Conservation (phyloP, 2,797 vertebrate genomes). For the Dendrocincla tyrannina region DNA sequence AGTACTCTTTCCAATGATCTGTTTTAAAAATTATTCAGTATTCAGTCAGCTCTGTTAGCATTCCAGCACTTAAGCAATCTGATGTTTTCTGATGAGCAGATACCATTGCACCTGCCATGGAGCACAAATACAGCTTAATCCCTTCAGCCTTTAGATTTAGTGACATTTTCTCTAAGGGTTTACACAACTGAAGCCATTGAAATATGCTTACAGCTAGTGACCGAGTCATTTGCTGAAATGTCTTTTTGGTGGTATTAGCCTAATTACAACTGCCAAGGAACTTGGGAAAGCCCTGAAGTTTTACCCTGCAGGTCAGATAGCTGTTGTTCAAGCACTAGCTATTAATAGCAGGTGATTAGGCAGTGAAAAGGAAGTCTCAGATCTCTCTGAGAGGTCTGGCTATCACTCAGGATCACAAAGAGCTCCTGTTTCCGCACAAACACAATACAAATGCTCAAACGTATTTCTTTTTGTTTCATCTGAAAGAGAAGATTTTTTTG, state of each 20-base stretch:
- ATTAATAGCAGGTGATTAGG: background rate
- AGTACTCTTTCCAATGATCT: background rate
- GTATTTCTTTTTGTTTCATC: background rate
- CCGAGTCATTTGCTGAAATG: background rate
- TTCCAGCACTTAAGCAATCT: background rate
- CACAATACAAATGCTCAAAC: background rate
- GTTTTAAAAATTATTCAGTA: background rate
- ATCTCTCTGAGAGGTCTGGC: background rate
- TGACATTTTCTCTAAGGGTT: background rate
- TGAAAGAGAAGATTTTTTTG: background rate
- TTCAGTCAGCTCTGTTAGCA: background rate
- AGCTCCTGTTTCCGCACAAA: background rate
- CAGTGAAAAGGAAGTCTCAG: slow-evolving; percentile 27
- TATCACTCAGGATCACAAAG: background rate
- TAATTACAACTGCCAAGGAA: background rate
- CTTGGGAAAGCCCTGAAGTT: background rate
- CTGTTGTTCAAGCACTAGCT: background rate
- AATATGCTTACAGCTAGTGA: background rate
- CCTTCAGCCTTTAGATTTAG: background rate
- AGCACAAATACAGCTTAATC: background rate
- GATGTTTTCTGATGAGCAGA: background rate
- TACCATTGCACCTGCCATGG: background rate
- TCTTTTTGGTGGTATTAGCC: background rate
- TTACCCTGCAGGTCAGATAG: background rate
- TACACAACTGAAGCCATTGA: background rate